phyloP scores from a whole-genome alignment of 2,113 vertebrate species.

The Brienomyrus brachyistius region DNA sequence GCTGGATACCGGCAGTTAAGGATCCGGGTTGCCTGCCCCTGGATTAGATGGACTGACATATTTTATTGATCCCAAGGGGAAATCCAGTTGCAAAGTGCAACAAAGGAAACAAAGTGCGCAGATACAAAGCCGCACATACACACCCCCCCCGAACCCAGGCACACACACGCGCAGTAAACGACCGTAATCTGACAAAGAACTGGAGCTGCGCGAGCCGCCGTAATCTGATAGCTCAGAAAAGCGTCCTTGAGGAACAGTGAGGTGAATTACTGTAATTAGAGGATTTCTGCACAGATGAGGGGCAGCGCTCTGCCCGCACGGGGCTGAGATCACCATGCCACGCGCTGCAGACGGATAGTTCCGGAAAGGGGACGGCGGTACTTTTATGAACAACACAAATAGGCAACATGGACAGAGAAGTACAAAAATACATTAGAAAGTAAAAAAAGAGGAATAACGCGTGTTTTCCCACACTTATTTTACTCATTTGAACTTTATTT shows the following conservation, averaged over 20 bases:
- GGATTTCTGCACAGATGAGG: neutral
- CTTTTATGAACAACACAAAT: neutral
- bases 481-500: neutral
- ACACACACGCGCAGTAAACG: conserved; percentile 27
- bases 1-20: neutral
- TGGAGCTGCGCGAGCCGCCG: neutral
- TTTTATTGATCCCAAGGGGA: neutral
- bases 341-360: neutral
- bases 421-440: neutral
- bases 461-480: neutral
- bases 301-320: neutral
- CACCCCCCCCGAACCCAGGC: neutral
- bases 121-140: neutral
- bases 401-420: neutral
- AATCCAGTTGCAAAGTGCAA: neutral
- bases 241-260: neutral
- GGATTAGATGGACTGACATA: neutral
- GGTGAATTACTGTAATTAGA: conserved; percentile 10
- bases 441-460: neutral
- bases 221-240: neutral
- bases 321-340: neutral
- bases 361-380: neutral
- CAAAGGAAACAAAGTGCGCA: neutral
- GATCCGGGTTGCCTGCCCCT: neutral
- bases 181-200: conserved; percentile 38